Conservation (phyloP, 2,797 vertebrate species). For the Chiropotes sagulatus region DNA sequence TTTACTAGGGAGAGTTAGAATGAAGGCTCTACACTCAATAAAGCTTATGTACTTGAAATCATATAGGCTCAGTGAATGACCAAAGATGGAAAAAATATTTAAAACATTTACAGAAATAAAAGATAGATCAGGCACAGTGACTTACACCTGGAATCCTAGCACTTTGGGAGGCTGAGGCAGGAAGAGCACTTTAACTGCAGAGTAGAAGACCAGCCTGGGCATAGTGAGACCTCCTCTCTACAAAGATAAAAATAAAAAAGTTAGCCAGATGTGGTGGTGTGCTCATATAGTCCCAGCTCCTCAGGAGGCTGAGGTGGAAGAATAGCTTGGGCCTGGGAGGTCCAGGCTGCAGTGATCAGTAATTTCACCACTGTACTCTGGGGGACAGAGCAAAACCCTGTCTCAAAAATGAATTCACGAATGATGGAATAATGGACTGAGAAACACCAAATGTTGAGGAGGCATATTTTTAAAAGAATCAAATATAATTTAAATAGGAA, state of each 20-base stretch:
- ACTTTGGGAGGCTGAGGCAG: not conserved
- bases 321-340: not conserved
- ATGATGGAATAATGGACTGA: not conserved
- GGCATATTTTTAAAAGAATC: not conserved
- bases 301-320: not conserved
- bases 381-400: not conserved
- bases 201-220: not conserved
- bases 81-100: not conserved
- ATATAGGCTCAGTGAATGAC: not conserved
- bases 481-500: constrained; percentile 27
- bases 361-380: not conserved
- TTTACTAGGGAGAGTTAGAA: not conserved
- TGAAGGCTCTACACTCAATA: not conserved
- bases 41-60: not conserved
- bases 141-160: not conserved
- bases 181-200: not conserved
- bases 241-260: not conserved
- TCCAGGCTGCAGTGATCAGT: not conserved
- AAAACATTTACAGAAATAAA: not conserved
- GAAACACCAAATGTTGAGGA: not conserved
- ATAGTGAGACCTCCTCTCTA: not conserved
- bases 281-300: not conserved
- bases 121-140: not conserved
- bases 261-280: not conserved
- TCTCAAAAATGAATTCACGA: not conserved